Conservation (phyloP, 1,140 invertebrate species). For the Hycleus phaleratus region DNA sequence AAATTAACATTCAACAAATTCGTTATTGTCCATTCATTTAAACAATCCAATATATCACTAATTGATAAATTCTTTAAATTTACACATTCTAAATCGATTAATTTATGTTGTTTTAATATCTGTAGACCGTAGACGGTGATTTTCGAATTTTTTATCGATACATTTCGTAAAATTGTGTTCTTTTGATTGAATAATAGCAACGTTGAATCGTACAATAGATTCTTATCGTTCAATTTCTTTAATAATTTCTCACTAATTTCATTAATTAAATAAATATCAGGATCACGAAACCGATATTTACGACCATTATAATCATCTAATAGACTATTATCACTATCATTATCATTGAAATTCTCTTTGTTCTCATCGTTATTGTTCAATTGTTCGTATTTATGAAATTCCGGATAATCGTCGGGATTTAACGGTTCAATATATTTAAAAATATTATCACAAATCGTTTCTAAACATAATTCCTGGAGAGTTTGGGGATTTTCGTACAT, state of each 20-base stretch:
- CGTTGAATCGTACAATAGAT: slow-evolving; percentile 55
- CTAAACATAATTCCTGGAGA: slow-evolving; percentile 60
- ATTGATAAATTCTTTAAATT: slow-evolving; percentile 30
- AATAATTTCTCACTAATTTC: slow-evolving; percentile 62
- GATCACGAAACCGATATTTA: slow-evolving; percentile 49
- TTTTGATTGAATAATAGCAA: slow-evolving; percentile 58
- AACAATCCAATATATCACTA: slow-evolving; percentile 46
- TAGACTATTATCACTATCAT: background rate
- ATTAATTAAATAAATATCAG: slow-evolving; percentile 58
- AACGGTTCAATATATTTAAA: slow-evolving; percentile 39
- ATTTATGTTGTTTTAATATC: slow-evolving; percentile 59
- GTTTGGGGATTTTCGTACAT: slow-evolving; percentile 59
- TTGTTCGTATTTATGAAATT: background rate
- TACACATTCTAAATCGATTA: slow-evolving; percentile 52
- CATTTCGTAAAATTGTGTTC: slow-evolving; percentile 52
- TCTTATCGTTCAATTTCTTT: slow-evolving; percentile 53
- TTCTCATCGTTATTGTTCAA: background rate
- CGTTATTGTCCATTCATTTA: slow-evolving; percentile 63
- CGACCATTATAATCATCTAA: background rate
- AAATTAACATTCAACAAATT: slow-evolving; percentile 62
- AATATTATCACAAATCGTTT: slow-evolving; percentile 66
- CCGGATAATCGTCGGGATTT: background rate
- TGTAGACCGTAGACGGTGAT: slow-evolving; percentile 57
- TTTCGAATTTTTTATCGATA: slow-evolving; percentile 48
- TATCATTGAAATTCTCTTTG: background rate